Evolutionary conservation across 2,113 vertebrate species (phyloP), one percentile per base, ranked within the genome.

Genomic region (Shinisaurus crocodilurus): DNA sequence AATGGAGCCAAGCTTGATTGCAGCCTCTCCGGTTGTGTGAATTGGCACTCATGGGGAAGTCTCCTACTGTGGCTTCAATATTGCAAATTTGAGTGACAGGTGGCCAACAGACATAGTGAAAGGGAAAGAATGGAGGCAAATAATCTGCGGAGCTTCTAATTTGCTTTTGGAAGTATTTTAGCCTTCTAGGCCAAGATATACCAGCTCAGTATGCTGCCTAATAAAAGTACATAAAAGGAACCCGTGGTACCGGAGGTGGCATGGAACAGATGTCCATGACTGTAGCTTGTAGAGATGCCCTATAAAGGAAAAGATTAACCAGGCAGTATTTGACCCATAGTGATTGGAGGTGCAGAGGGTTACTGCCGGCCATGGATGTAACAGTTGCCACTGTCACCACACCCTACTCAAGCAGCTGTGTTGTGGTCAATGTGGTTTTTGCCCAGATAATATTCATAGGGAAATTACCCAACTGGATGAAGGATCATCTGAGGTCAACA

Each of bases 141-240:
- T 1, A 54, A 76, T 63, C 13, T 1, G 2, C 50, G 0, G 88
- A 85, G 23, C 50, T 82, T n/a, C 43, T 67, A 1, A 37, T n/a
- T 79, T 10, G 1, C 0, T 5, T 82, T 0, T 69, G 40, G 75
- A 79, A 86, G 43, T 0, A 1, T 25, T 1, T 4, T 0, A 45
- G 48, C 32, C 72, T 65, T 77, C 43, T 20, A 3, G 82, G 63
- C 16, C 74, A 18, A 90, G 32, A 60, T 34, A 10, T 29, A 86
- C 5, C 32, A 40, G 10, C 37, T n/a, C 32, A 32, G 4, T 29
- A 43, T 7, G 74, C 65, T 88, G 18, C 7, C 16, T 34, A 18
- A 25, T 0, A 16, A 0, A 69, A 23, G 70, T 81, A 86, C 10
- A 50, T 1, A 32, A n/a, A 54, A 69, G n/a, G 10, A 1, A 4